Evolutionary conservation across 2,797 vertebrate genomes (phyloP).

Genomic region (Mormyrops attenuatus): DNA sequence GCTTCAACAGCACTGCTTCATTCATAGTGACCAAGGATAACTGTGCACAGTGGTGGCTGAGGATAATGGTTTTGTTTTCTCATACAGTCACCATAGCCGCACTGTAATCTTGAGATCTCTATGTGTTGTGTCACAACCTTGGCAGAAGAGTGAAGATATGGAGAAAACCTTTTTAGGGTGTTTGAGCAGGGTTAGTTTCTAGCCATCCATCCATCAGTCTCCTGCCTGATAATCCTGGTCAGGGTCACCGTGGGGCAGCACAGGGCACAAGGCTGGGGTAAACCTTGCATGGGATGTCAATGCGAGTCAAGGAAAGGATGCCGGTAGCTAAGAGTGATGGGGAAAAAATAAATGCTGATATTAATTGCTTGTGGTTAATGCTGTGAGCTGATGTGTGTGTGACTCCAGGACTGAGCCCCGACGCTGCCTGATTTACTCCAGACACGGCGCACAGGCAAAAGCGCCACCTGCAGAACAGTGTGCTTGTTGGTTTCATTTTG

Average conservation of each 20-base stretch:
- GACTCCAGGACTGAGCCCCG: background rate
- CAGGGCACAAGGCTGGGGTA: background rate
- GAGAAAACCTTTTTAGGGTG: background rate
- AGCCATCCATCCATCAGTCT: background rate
- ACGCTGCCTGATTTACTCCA: background rate
- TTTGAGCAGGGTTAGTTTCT: background rate
- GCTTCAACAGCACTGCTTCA: background rate
- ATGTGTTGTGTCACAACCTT: background rate
- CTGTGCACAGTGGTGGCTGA: background rate
- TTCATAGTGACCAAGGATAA: background rate
- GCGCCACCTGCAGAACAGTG: background rate
- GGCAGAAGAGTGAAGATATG: background rate
- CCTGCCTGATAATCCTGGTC: background rate
- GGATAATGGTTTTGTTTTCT: background rate
- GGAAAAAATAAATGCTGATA: no score
- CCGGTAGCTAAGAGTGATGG: no score
- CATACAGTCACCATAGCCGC: background rate
- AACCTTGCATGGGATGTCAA: background rate
- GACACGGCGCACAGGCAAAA: background rate
- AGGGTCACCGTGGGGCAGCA: background rate
- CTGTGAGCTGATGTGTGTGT: no score
- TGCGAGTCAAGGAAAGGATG: background rate
- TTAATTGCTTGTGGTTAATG: no score
- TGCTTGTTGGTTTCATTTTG: background rate
- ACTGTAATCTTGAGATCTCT: background rate